Conservation (phyloP, 2,797 vertebrate genomes). For the Garrulus glandarius region DNA sequence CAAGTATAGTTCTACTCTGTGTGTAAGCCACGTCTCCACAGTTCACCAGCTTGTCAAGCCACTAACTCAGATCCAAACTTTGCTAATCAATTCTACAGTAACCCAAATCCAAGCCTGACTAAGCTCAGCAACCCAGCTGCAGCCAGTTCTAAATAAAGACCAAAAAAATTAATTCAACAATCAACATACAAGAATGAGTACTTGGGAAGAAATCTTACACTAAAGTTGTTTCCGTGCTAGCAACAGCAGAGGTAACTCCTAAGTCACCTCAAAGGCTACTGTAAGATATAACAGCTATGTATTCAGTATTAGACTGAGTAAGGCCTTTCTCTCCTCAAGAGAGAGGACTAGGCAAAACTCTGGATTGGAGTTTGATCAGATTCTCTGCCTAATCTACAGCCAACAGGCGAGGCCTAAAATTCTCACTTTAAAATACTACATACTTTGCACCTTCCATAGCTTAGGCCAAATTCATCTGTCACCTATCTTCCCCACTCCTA, state of each 20-base stretch:
- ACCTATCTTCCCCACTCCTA: background rate
- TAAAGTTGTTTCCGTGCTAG: background rate
- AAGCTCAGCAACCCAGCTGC: background rate
- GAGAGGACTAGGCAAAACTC: background rate
- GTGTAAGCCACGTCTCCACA: background rate
- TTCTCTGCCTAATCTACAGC: background rate
- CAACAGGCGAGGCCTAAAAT: background rate
- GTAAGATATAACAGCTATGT: background rate
- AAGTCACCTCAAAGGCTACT: background rate
- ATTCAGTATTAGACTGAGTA: background rate
- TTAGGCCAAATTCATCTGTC: background rate
- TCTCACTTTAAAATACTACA: background rate
- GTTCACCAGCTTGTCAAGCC: background rate
- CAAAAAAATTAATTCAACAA: background rate
- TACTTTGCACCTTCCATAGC: background rate
- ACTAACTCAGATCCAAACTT: background rate
- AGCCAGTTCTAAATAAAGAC: background rate
- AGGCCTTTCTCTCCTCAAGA: background rate
- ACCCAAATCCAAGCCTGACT: background rate
- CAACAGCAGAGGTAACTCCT: background rate
- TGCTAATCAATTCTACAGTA: background rate
- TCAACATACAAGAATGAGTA: background rate
- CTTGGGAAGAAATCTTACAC: background rate
- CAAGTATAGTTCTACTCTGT: background rate
- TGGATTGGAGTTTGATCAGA: background rate